Conservation (phyloP, 2,888 invertebrate species). For the Cepaea hortensis region DNA sequence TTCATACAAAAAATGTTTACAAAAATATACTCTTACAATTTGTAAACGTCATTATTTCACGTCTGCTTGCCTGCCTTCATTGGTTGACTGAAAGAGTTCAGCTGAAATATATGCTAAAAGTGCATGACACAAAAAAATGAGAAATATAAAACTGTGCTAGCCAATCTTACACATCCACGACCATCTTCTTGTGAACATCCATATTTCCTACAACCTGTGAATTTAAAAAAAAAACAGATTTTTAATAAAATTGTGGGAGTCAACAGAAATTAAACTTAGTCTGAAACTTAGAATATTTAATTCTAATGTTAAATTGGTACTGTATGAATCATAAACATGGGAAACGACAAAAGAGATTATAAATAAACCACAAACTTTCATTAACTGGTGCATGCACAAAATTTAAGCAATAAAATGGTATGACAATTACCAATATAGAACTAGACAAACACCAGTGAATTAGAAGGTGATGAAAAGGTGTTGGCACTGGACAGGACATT, state of each 20-base stretch:
- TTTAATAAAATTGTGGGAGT: neutral
- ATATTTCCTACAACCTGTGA: conserved; percentile 94
- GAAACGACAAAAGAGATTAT: no score
- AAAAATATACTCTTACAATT: neutral
- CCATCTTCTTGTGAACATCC: conserved; percentile 99
- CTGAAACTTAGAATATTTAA: no score
- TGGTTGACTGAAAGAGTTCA: conserved; percentile 11
- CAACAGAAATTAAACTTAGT: no score
- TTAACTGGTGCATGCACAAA: no score
- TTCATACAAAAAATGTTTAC: neutral
- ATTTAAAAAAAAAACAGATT: conserved; percentile 50
- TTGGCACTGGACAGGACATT: no score
- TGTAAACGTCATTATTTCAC: neutral
- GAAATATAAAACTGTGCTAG: conserved; percentile 10
- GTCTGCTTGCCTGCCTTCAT: neutral
- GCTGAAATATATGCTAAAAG: conserved; percentile 26
- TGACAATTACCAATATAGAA: no score
- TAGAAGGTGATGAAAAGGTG: no score
- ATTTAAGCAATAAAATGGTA: no score
- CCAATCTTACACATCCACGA: conserved; percentile 90
- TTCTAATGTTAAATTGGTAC: no score
- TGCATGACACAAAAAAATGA: neutral
- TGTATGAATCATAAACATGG: no score
- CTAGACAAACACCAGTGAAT: no score
- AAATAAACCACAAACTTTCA: no score